phyloP scores from a whole-genome alignment of 2,113 vertebrate genomes.

The Orthochromis indermauri region DNA sequence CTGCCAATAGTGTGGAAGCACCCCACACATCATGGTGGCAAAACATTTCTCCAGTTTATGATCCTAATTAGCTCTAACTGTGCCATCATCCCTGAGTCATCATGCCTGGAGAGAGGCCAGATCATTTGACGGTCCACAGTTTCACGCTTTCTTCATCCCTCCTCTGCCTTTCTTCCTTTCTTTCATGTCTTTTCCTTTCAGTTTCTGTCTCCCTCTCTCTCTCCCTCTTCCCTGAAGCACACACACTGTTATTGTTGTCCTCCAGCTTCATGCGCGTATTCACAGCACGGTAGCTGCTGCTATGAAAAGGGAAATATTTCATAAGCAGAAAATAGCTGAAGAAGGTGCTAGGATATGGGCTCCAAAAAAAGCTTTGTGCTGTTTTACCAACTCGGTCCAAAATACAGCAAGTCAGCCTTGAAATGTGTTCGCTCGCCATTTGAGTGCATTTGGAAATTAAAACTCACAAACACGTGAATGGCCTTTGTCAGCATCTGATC shows the following conservation, averaged over 20 bases:
- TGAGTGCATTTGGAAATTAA: neutral
- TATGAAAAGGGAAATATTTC: slow-evolving; percentile 38
- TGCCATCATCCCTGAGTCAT: slow-evolving; percentile 65
- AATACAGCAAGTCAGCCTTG: neutral
- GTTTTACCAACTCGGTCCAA: neutral
- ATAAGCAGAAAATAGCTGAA: slow-evolving; percentile 21
- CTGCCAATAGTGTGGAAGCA: slow-evolving; percentile 17
- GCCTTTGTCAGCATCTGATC: neutral
- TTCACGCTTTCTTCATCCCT: slow-evolving; percentile 11
- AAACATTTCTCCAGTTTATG: slow-evolving; percentile 66
- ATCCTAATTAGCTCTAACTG: slow-evolving; percentile 68
- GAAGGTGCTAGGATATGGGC: slow-evolving; percentile 1
- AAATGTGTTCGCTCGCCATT: neutral
- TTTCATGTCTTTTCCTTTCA: neutral
- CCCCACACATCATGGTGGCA: slow-evolving; percentile 45
- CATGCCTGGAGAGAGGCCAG: slow-evolving; percentile 59
- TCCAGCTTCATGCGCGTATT: neutral
- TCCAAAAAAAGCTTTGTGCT: neutral
- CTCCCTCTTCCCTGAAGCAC: neutral
- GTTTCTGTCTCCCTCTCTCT: neutral
- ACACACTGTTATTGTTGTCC: slow-evolving; percentile 9
- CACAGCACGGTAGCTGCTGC: slow-evolving; percentile 17
- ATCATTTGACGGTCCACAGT: slow-evolving; percentile 49
- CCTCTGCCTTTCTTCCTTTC: neutral
- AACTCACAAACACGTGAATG: neutral